Evolutionary conservation across 37 sponge, comb jelly and placozoan genomes (phyloP).

Genomic region (Lycopodina hypogea): DNA sequence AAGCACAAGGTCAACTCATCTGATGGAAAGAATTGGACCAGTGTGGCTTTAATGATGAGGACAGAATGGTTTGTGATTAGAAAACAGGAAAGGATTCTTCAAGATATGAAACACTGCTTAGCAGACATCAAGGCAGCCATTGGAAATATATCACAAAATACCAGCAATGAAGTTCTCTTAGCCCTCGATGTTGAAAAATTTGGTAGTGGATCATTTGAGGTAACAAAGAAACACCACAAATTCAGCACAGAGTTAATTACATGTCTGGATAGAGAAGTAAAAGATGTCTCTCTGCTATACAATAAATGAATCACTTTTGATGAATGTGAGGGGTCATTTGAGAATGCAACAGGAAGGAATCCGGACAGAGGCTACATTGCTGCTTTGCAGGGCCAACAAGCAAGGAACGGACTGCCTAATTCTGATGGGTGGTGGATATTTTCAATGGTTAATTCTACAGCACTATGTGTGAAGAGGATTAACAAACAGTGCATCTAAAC

Average conservation of each 20-base stretch:
- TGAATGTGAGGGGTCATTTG: constrained; percentile 24
- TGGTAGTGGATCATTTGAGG: constrained; percentile 35
- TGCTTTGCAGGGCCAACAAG: constrained; percentile 31
- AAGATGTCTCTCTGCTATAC: constrained; percentile 1
- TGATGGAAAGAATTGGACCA: neutral
- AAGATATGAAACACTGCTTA: neutral
- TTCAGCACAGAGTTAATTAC: neutral
- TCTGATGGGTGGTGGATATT: constrained; percentile 37
- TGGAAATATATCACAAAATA: neutral
- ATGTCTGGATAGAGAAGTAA: neutral
- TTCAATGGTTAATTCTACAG: constrained; percentile 29
- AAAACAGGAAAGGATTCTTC: neutral
- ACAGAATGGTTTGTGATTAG: constrained; percentile 44
- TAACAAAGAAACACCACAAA: neutral
- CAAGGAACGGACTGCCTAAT: constrained; percentile 14
- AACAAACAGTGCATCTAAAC: neutral
- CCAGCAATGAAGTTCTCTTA: neutral
- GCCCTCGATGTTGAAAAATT: constrained; percentile 40
- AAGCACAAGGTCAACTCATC: neutral
- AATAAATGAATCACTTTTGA: neutral
- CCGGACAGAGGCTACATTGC: constrained; percentile 31
- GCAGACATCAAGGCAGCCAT: neutral
- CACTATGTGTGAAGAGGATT: neutral
- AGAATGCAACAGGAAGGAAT: neutral
- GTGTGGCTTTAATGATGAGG: constrained; percentile 13